A percentile compares a stretch with the other conserved stretches of the same genome.
Conservation (phyloP, 2,113 vertebrate species). For the Ranitomeya imitator region DNA sequence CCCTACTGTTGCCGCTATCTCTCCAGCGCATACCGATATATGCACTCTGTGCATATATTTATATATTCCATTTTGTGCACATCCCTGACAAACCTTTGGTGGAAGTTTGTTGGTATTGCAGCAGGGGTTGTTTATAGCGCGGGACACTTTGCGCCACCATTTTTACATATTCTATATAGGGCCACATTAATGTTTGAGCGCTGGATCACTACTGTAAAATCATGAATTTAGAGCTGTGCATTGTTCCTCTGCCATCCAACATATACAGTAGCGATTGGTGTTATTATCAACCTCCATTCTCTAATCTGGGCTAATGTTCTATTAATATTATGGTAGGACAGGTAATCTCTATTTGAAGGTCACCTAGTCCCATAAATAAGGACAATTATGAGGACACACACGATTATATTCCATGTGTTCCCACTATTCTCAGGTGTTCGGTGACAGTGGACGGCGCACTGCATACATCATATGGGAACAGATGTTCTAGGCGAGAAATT, state of each 20-base stretch:
- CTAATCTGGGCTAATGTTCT: neutral
- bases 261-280: neutral
- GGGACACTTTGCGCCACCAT: too few species aligned
- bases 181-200: too few species aligned
- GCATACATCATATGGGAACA: constrained; percentile 27
- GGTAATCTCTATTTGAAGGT: constrained; percentile 17
- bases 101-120: too few species aligned
- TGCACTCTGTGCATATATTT: too few species aligned
- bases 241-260: neutral
- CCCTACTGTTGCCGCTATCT: too few species aligned
- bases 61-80: too few species aligned
- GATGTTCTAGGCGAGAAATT: constrained; percentile 34
- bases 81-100: too few species aligned
- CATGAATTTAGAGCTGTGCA: too few species aligned
- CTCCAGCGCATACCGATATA: too few species aligned
- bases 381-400: constrained; percentile 3
- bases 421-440: neutral
- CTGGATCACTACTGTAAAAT: too few species aligned
- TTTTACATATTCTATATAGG: too few species aligned
- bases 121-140: too few species aligned
- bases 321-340: neutral
- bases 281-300: neutral
- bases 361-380: neutral
- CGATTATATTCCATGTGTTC: neutral
- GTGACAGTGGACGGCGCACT: neutral